Base-by-base conservation (phyloP, 2,113 vertebrate species). In the Cheirogaleus medius region DNA sequence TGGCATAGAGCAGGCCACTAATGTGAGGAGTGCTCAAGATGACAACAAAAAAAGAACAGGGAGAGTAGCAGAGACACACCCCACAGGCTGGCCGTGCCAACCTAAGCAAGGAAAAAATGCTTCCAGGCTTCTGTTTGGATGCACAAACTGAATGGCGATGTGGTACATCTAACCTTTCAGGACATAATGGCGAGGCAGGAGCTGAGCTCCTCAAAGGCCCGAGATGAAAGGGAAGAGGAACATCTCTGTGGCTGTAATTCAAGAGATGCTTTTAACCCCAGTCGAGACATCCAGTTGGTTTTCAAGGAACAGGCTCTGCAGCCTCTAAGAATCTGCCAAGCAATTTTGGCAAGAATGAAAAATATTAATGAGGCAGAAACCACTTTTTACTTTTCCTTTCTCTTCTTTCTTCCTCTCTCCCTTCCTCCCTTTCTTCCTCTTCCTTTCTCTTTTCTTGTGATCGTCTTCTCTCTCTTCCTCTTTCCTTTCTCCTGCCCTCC, bases 91-190 rank as follows among this genome's bases (percentile, higher is more conserved):
- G 71, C 77, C 0, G 3, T 96, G 96, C 96, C 96, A 97, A 97
- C 96, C 84, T 39, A 96, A 97, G 93, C 90, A 92, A 91, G 66
- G 78, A 63, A 18, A 90, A 90, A 97, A 86, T 64, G 90, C 95
- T 93, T 58, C 64, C 0, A 85, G 80, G 60, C 76, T 96, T 97
- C 96, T 93, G 96, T 96, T 73, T 96, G 96, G 84, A 85, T 97
- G 96, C 95, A 97, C 98, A 98, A 96, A 97, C 76, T 97, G 95
- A 97, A 98, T 96, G 90, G 95, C 1, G 6, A 71, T 13, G 42
- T 34, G 37, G 95, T 49, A 39, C 0, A 5, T 77, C 54, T 97
- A 96, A 90, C 86, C 90, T 97, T 98, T 96, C 90, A 74, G 77
- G 52, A 96, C 86, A 77, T 84, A 82, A 97, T 88, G 87, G 77